Evolutionary conservation across 2,113 vertebrate species (phyloP).

Genomic region (Pelusios castaneus): DNA sequence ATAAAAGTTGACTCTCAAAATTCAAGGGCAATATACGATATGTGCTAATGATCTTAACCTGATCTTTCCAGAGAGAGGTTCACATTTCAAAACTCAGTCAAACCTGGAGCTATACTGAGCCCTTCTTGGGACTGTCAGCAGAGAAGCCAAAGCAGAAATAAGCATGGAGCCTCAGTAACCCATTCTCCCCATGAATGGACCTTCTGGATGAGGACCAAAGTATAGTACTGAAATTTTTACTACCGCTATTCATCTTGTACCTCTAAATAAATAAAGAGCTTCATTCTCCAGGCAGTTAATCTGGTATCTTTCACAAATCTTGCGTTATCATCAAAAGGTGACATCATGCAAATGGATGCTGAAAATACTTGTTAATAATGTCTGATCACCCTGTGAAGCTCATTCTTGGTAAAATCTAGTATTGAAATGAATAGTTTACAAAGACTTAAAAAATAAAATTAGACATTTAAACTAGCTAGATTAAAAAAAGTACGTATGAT

Average conservation of each 20-base stretch:
- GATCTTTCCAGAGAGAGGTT: neutral
- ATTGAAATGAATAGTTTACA: neutral
- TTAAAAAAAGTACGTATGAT: neutral
- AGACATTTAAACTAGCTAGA: neutral
- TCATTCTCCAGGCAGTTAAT: neutral
- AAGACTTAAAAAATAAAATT: neutral
- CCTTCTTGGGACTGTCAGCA: neutral
- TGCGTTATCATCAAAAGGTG: neutral
- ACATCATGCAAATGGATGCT: neutral
- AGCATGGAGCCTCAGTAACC: neutral
- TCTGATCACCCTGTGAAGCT: neutral
- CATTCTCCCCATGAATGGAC: neutral
- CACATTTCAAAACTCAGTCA: neutral
- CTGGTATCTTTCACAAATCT: neutral
- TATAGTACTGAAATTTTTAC: neutral
- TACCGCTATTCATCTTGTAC: neutral
- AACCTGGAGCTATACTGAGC: neutral
- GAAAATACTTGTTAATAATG: neutral
- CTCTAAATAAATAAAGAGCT: neutral
- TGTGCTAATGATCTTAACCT: neutral
- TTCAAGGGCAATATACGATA: neutral
- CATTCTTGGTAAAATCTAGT: neutral
- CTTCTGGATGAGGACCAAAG: neutral
- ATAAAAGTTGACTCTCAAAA: neutral
- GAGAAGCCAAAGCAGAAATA: neutral